These are phyloP conservation scores for Micronycteris hirsuta DNA, from an alignment of 2,113 vertebrate species.

Conservation along the genomic window DNA sequence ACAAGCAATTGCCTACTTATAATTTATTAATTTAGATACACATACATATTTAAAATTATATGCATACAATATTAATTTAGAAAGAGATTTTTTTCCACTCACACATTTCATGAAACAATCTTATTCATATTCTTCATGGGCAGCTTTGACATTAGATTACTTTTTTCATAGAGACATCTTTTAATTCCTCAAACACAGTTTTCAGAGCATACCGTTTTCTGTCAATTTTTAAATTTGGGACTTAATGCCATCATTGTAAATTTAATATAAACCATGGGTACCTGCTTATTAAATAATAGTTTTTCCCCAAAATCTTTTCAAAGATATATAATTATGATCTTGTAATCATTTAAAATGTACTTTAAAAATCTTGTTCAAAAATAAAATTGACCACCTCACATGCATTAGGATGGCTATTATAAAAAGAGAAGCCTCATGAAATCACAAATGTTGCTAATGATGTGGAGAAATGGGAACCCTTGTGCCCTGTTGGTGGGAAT, in stretches of 20 bases:
- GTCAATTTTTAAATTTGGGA: not conserved
- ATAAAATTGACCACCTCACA: not conserved
- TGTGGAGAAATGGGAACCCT: not conserved
- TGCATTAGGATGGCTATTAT: not conserved
- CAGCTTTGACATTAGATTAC: not conserved
- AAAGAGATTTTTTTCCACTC: not conserved
- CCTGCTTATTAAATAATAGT: not conserved
- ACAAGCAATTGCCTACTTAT: not conserved
- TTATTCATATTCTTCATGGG: not conserved
- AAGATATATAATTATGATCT: not conserved
- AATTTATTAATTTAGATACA: slow-evolving; percentile 7
- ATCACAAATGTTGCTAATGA: not conserved
- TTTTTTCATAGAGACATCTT: not conserved
- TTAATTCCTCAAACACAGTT: not conserved
- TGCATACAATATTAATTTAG: slow-evolving; percentile 26
- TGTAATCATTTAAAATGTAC: not conserved
- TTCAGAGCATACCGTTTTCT: not conserved
- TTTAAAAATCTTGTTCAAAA: slow-evolving; percentile 28
- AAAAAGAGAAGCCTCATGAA: not conserved
- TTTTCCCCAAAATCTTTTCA: not conserved
- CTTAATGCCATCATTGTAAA: not conserved
- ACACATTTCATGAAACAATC: not conserved
- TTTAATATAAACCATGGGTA: not conserved
- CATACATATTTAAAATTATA: slow-evolving; percentile 17
- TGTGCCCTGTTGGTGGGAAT: not conserved